A percentile compares a stretch with the other conserved stretches of the same genome.
Evolutionary conservation across 2,888 invertebrate genomes (phyloP).

Genomic region (Sinhomidia bicolor): DNA sequence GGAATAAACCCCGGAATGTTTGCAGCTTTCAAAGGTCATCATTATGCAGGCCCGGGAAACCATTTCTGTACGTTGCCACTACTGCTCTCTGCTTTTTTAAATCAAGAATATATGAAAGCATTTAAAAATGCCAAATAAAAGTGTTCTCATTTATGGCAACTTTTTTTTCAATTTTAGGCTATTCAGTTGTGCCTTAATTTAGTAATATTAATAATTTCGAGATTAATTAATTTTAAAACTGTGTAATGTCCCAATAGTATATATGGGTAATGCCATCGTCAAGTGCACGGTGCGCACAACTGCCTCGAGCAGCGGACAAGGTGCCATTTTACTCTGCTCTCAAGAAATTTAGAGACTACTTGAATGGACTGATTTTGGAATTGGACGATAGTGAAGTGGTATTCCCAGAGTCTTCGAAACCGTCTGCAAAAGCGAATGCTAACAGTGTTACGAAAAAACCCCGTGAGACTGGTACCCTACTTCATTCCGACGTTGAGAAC

Average conservation of each 20-base stretch:
- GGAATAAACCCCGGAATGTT: constrained; percentile 99
- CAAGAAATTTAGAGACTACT: constrained; percentile 96
- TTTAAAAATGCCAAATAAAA: too few relatives aligned
- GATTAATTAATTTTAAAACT: too few relatives aligned
- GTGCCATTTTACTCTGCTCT: constrained; percentile 98
- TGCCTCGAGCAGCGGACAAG: constrained; percentile 98
- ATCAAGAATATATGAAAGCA: too few relatives aligned
- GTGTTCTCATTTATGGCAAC: too few relatives aligned
- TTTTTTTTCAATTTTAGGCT: not conserved
- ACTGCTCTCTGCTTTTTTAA: too few relatives aligned
- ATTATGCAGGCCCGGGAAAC: constrained; percentile 99
- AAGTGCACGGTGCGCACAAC: constrained; percentile 97
- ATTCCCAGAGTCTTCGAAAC: constrained; percentile 85
- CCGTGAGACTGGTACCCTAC: constrained; percentile 62
- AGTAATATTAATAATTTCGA: too few relatives aligned
- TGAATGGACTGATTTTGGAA: constrained; percentile 92
- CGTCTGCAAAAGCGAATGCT: constrained; percentile 44
- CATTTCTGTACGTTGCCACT: constrained; percentile 92
- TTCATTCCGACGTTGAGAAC: constrained; percentile 66
- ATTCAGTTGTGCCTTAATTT: too few relatives aligned
- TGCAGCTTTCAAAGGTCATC: constrained; percentile 98
- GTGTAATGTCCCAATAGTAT: too few relatives aligned
- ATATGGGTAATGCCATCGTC: constrained; percentile 99
- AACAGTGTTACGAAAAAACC: constrained; percentile 62
- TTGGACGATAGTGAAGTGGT: constrained; percentile 94